A percentile compares a stretch with the other conserved stretches of the same genome.
phyloP scores from a whole-genome alignment of 2,888 invertebrate genomes.

The Macaria notata region DNA sequence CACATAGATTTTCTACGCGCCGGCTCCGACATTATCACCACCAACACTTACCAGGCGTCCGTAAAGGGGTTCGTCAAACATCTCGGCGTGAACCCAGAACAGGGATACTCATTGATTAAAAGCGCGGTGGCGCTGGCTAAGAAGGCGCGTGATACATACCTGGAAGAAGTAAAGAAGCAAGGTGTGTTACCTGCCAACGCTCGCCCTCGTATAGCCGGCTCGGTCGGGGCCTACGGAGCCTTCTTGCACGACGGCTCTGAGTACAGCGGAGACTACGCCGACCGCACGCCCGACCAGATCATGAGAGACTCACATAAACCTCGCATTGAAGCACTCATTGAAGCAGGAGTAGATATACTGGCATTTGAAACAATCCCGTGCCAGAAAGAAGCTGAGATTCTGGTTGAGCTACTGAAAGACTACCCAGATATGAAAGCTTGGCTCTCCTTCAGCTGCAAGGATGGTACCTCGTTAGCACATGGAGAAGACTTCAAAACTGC shows the following conservation, averaged over 20 bases:
- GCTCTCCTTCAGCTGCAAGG: conserved; percentile 92
- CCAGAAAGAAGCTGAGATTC: conserved; percentile 89
- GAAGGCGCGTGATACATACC: conserved; percentile 84
- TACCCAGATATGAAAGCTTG: conserved; percentile 91
- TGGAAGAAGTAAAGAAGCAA: conserved; percentile 64
- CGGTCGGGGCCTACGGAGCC: conserved; percentile 96
- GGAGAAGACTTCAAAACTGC: conserved; percentile 89
- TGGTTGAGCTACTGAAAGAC: conserved; percentile 88
- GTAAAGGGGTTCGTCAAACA: conserved; percentile 88
- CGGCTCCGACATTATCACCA: conserved; percentile 93
- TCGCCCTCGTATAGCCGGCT: conserved; percentile 88
- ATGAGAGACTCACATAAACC: conserved; percentile 92
- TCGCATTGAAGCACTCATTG: conserved; percentile 88
- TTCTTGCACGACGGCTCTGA: conserved; percentile 94
- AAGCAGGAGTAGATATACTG: conserved; percentile 91
- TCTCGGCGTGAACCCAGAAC: conserved; percentile 84
- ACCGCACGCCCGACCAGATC: conserved; percentile 80
- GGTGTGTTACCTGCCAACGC: conserved; percentile 22
- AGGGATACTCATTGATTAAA: conserved; percentile 86
- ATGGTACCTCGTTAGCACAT: conserved; percentile 83
- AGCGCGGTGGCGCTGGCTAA: conserved; percentile 88
- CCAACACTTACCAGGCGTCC: conserved; percentile 95
- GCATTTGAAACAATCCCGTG: conserved; percentile 97
- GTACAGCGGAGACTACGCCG: conserved; percentile 91
- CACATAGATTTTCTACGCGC: conserved; percentile 91